Base-by-base conservation (phyloP, 2,888 invertebrate genomes). In the Calliphora vomitoria region DNA sequence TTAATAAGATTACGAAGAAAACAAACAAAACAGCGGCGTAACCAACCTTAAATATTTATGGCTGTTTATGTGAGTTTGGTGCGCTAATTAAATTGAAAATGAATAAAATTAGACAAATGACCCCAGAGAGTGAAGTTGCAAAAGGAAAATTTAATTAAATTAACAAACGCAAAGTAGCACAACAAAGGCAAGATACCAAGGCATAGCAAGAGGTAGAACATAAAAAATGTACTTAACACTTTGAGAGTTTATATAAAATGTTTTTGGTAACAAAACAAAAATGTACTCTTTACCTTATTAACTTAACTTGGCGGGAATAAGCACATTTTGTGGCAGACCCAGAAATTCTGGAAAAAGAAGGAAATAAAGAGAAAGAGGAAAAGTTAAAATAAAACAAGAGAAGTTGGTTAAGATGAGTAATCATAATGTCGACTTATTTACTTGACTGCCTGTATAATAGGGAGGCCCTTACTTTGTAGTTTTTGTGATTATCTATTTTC, bases 81-180 rank as follows among this genome's bases (percentile, higher is more conserved):
- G 18, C 31, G 15, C 11, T 31, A 69, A 69, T n/a, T 69, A n/a
- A 69, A 69, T 69, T 69, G 35, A 35, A 53, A 50, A n/a, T 69
- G 10, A 31, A n/a, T 50, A 69, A 10, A 38, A 50, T 69, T 31
- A 69, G 18, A 69, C 50, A 31, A n/a, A 50, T 50, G 10, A 31
- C 11, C 69, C 50, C n/a, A 69, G 50, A 50, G 35, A 68, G n/a
- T 4, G 31, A 38, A 31, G 13, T 35, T 31, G 6, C 25, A 25
- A 58, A 50, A n/a, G 10, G 0, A 50, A 31, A 50, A 50, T 35
- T n/a, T 31, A 44, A 64, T 64, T 64, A 64, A 11, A 11, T 64
- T 18, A n/a, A 4, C 4, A 35, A 35, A 62, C 6, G 18, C 10
- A 25, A 5, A 13, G 58, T 58, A 38, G 8, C 35, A 62, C n/a